phyloP scores from a whole-genome alignment of 1,140 invertebrate genomes.

The Eupristina koningsbergeri region DNA sequence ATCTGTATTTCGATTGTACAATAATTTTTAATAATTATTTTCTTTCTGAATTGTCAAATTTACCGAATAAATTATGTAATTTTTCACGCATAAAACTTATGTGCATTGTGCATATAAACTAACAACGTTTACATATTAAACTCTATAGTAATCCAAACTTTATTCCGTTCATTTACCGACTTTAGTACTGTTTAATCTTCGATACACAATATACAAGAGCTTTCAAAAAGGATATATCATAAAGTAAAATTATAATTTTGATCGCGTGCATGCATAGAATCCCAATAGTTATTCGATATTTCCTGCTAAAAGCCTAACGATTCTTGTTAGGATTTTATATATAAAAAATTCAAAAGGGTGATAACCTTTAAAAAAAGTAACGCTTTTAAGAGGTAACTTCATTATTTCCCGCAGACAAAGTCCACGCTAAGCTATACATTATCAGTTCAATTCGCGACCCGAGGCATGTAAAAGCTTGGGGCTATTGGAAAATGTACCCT shows the following conservation, averaged over 20 bases:
- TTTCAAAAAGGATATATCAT: background rate
- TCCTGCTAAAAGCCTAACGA: background rate
- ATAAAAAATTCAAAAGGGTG: background rate
- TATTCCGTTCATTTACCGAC: too few relatives aligned
- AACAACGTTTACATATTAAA: background rate
- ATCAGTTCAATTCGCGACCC: background rate
- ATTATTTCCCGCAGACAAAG: background rate
- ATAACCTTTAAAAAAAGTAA: conserved; percentile 5
- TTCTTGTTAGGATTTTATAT: background rate
- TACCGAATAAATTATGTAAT: too few relatives aligned
- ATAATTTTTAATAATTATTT: too few relatives aligned
- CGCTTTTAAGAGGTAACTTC: background rate
- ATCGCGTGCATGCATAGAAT: background rate
- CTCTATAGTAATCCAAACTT: too few relatives aligned
- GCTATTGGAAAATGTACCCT: background rate
- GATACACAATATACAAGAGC: too few relatives aligned
- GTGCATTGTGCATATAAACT: too few relatives aligned
- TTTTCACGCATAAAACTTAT: too few relatives aligned
- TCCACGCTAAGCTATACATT: conserved; percentile 21
- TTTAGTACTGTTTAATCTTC: too few relatives aligned
- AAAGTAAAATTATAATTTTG: background rate
- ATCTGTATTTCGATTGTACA: too few relatives aligned
- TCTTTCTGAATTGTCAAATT: too few relatives aligned
- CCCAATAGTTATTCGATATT: background rate
- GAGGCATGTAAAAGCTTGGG: background rate